phyloP scores from a whole-genome alignment of 2,888 invertebrate genomes.

The Chironomus riparius region DNA sequence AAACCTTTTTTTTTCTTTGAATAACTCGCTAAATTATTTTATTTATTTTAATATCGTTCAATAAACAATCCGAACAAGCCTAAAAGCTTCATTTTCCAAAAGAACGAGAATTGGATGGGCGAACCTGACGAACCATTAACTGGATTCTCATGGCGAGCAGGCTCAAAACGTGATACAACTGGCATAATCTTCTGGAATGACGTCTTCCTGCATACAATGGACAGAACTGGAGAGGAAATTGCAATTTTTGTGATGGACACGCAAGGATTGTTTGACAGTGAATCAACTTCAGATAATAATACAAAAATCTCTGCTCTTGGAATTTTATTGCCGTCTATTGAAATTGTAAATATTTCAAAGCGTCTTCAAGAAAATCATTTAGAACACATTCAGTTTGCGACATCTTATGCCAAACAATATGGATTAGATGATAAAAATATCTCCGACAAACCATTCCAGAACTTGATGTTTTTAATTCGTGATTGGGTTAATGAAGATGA shows the following conservation, averaged over 20 bases:
- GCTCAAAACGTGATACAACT: not conserved
- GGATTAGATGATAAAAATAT: too few species aligned
- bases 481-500: too few species aligned
- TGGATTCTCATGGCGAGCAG: not conserved
- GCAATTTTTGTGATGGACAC: not conserved
- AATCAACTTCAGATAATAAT: not conserved
- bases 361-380: not conserved
- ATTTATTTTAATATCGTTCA: too few species aligned
- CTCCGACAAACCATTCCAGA: not conserved
- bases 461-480: too few species aligned
- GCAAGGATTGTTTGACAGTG: not conserved
- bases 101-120: too few species aligned
- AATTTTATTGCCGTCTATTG: not conserved
- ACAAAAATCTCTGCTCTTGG: not conserved
- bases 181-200: not conserved
- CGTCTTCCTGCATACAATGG: not conserved
- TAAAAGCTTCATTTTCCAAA: too few species aligned
- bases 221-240: not conserved
- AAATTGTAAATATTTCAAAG: not conserved
- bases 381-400: not conserved
- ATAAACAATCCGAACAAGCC: too few species aligned
- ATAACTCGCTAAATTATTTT: too few species aligned
- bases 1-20: too few species aligned
- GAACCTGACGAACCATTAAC: too few species aligned
- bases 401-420: too few species aligned